Percentiles rank a stretch among this genome's conserved stretches.
phyloP scores from a whole-genome alignment of 2,113 vertebrate genomes.

The Benitochromis conjunctus region DNA sequence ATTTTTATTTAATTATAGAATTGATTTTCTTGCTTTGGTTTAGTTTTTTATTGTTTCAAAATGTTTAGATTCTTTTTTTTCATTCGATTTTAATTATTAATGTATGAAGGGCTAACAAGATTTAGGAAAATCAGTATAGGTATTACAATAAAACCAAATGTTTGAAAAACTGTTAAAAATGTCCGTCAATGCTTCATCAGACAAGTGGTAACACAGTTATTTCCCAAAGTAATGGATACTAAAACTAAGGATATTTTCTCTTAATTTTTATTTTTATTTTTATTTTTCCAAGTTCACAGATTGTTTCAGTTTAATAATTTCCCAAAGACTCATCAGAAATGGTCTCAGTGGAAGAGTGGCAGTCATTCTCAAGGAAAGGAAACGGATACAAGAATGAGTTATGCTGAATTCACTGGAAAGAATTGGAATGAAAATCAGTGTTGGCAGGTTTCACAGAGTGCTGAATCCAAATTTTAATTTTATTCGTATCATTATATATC shows the following conservation, averaged over 20 bases:
- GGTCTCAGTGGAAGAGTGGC: background rate
- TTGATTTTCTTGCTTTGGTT: background rate
- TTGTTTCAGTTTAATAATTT: background rate
- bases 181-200: background rate
- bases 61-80: background rate
- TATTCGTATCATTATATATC: fast-evolving
- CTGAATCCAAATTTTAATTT: background rate
- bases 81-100: background rate
- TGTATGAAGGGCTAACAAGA: background rate
- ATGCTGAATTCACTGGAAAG: background rate
- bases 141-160: background rate
- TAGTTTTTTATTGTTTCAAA: background rate
- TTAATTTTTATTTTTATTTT: background rate
- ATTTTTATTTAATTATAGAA: background rate
- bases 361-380: background rate
- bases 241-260: background rate
- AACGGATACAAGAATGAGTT: background rate
- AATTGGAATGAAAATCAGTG: background rate
- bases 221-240: background rate
- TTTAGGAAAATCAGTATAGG: background rate
- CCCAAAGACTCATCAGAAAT: background rate
- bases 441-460: background rate
- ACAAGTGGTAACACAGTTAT: background rate
- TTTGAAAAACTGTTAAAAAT: background rate
- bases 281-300: background rate